Conservation (phyloP, 2,113 vertebrate genomes). For the Crocuta crocuta region DNA sequence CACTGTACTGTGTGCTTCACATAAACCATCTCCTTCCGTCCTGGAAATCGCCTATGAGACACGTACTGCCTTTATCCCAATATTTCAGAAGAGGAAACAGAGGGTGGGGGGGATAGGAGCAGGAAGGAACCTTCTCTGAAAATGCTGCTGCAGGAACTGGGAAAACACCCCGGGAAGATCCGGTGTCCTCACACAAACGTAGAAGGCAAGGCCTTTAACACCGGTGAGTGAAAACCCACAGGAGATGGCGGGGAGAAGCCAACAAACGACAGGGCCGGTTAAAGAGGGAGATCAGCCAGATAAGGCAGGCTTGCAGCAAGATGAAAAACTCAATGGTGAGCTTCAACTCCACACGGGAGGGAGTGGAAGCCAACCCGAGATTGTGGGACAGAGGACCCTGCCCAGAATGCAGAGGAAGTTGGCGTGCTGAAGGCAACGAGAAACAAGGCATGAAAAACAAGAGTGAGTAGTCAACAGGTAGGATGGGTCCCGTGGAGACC, state of each 20-base stretch:
- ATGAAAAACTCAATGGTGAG: background rate
- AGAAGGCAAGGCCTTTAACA: background rate
- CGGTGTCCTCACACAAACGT: rapidly evolving
- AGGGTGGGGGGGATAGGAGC: background rate
- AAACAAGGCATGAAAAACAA: background rate
- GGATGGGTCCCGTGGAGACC: rapidly evolving
- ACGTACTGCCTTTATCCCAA: rapidly evolving
- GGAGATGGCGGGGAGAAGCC: background rate
- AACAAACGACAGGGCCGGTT: background rate
- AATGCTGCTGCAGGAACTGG: rapidly evolving
- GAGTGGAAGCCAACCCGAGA: background rate
- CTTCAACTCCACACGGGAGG: background rate
- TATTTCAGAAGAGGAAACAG: background rate
- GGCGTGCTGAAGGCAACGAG: background rate
- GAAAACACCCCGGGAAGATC: background rate
- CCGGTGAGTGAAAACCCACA: background rate
- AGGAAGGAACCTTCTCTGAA: background rate
- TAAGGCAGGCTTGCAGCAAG: background rate
- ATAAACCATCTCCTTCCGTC: background rate
- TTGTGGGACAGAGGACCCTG: background rate
- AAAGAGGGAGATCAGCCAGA: background rate
- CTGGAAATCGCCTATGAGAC: background rate
- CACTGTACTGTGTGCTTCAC: background rate
- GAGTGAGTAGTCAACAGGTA: rapidly evolving
- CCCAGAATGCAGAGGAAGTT: background rate